Base-by-base conservation (phyloP, 1,140 invertebrate species). In the Helicoverpa zea region DNA sequence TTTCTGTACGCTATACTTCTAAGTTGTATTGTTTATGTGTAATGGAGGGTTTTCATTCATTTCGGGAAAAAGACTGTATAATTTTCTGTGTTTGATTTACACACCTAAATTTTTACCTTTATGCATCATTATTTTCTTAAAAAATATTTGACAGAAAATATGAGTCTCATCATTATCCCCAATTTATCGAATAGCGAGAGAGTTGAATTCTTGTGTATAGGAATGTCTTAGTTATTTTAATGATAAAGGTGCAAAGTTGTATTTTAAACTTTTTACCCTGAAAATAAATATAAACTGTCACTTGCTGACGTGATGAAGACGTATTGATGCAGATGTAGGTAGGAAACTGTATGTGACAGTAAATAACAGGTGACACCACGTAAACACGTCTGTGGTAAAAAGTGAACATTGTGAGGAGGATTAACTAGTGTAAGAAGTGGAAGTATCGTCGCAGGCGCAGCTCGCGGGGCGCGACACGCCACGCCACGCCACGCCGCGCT, bases 331-430 rank as follows among this genome's bases (percentile, higher is more conserved):
- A 75, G 30, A 16, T 63, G 58, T 4, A 5, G 59, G 13, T 63
- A 9, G 52, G 23, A 35, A 70, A 70, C 30, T 43, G 51, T 59
- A 74, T 64, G 80, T 82, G 88, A 88, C 87, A 86, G 86, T 90
- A 89, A 90, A 90, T 86, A 83, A 89, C 84, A 78, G 58, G 84
- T 78, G 85, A 84, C 78, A 78, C 68, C 47, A 68, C 80, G 80
- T 82, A 79, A 80, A 79, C 75, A 81, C 79, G 79, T 75, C 51
- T 56, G 83, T 43, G 54, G 68, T 74, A 81, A 84, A 87, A 85
- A 86, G 81, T 83, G 81, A 84, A 81, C 79, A 88, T 76, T 72
- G 81, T 80, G 78, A 83, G 73, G 81, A 87, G 86, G 87, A 92
- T 90, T 87, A 89, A 89, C 79, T 84, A 81, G 80, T 79, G 35